Evolutionary conservation across 1,140 invertebrate genomes (phyloP).

Genomic region (Wiebesia pumilae): DNA sequence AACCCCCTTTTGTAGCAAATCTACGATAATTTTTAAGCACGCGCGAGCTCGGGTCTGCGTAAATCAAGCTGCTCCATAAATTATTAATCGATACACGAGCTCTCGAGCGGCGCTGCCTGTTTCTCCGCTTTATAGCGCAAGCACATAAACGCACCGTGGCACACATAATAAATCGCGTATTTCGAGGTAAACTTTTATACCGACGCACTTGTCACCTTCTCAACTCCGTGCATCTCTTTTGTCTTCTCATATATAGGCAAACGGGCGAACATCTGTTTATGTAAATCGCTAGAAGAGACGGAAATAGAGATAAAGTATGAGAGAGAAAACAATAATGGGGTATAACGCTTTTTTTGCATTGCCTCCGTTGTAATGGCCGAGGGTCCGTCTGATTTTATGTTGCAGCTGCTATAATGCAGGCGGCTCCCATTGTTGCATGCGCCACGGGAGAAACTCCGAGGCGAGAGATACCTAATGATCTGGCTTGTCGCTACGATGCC

Average conservation of each 20-base stretch:
- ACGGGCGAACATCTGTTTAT: conserved; percentile 58
- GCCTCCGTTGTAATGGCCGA: not conserved
- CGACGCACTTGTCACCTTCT: conserved; percentile 36
- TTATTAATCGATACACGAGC: conserved; percentile 24
- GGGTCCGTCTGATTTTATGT: conserved; percentile 38
- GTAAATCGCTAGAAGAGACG: conserved; percentile 41
- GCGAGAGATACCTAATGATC: conserved; percentile 56
- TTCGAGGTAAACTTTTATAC: conserved; percentile 19
- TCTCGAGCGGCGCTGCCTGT: not conserved
- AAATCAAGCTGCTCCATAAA: conserved; percentile 36
- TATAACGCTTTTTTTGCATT: conserved; percentile 16
- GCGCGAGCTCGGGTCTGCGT: not conserved
- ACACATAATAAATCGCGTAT: conserved; percentile 1
- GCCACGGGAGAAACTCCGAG: conserved; percentile 32
- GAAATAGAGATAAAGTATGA: not conserved
- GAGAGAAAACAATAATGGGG: conserved; percentile 12
- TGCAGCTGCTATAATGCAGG: conserved; percentile 48
- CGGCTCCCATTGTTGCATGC: conserved; percentile 5
- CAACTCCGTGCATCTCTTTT: not conserved
- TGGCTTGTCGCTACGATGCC: conserved; percentile 49
- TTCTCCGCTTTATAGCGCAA: not conserved
- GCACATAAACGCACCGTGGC: not conserved
- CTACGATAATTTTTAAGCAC: conserved; percentile 21
- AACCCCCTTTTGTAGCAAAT: not conserved
- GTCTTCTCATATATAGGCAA: conserved; percentile 12